Evolutionary conservation across 1,140 invertebrate genomes (phyloP).

Genomic region (Drosophila lini): DNA sequence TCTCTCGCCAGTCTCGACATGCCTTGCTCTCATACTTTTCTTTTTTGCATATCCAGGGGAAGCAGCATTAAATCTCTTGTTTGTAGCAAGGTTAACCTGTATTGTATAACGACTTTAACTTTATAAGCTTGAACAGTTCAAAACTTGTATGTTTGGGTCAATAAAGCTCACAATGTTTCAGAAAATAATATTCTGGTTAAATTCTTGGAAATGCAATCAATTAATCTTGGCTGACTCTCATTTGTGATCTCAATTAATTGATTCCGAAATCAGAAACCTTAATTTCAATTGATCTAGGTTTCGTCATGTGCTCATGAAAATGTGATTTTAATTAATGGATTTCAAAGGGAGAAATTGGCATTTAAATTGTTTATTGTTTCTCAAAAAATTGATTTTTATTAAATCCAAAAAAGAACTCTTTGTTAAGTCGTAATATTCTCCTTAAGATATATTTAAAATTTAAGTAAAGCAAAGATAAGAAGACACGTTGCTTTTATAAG

Average conservation of each 20-base stretch:
- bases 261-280: conserved; percentile 2
- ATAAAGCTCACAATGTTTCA: background rate
- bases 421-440: background rate
- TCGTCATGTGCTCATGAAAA: background rate
- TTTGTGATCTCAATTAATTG: conserved; percentile 5
- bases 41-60: conserved; percentile 68
- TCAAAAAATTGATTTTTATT: background rate
- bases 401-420: too few relatives aligned
- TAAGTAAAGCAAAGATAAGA: background rate
- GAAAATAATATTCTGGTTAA: background rate
- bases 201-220: background rate
- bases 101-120: conserved; percentile 26
- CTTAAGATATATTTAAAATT: too few relatives aligned
- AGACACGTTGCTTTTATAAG: background rate
- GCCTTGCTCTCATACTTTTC: conserved; percentile 27
- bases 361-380: background rate
- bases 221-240: conserved; percentile 4
- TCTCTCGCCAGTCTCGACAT: conserved; percentile 50
- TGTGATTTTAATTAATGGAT: conserved; percentile 6
- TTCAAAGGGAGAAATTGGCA: background rate
- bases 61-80: conserved; percentile 13
- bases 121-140: background rate
- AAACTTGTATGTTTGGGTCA: conserved; percentile 10
- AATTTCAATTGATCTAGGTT: conserved; percentile 7
- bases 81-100: conserved; percentile 60